Conservation (phyloP, 2,888 invertebrate species). For the Philopedon plagiatum region DNA sequence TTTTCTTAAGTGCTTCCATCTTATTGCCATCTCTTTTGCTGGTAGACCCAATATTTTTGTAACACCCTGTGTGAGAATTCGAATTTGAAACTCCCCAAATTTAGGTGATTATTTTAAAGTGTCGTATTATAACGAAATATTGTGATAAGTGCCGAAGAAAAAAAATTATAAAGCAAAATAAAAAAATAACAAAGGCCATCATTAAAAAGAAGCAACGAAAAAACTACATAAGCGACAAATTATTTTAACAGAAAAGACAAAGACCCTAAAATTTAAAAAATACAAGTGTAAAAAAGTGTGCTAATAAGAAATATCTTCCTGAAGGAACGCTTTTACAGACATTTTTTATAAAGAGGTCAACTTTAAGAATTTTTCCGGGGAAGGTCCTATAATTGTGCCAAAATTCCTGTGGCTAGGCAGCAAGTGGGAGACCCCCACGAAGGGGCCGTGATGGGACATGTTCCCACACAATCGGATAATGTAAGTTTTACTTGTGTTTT, state of each 20-base stretch:
- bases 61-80: neutral
- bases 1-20: neutral
- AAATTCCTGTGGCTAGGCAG: constrained; percentile 69
- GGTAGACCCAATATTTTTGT: neutral
- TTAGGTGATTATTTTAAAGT: neutral
- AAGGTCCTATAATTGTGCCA: constrained; percentile 49
- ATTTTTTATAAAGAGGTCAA: neutral
- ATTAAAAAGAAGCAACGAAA: neutral
- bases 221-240: neutral
- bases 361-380: neutral
- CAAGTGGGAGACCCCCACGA: constrained; percentile 67
- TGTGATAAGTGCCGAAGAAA: constrained; percentile 5
- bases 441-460: constrained; percentile 69
- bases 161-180: neutral
- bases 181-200: neutral
- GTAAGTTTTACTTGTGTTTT: constrained; percentile 61
- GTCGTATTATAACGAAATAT: neutral
- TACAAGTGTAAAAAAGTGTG: neutral
- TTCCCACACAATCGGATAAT: constrained; percentile 62
- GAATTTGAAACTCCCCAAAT: neutral
- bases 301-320: neutral
- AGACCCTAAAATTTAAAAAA: neutral
- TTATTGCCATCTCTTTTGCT: neutral
- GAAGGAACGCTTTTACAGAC: neutral
- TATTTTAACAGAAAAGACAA: neutral